Conservation (phyloP, 2,113 vertebrate genomes). For the Isichthys henryi region DNA sequence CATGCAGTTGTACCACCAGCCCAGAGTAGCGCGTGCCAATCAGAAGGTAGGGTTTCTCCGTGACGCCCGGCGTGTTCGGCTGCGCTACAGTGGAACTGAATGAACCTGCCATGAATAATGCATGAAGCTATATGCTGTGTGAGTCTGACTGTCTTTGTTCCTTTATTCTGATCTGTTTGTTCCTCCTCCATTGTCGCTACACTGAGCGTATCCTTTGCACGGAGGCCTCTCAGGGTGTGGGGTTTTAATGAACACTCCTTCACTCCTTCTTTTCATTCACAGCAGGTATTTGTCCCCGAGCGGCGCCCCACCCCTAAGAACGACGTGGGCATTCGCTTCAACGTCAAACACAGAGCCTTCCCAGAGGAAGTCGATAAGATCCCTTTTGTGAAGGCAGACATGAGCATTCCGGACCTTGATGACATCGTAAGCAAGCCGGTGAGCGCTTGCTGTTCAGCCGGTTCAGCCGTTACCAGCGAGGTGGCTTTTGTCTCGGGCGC, state of each 20-base stretch:
- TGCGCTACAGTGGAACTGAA: background rate
- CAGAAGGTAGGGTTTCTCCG: constrained; percentile 69
- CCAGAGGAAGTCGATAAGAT: constrained; percentile 96
- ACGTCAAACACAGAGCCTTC: constrained; percentile 86
- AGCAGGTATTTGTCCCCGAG: constrained; percentile 85
- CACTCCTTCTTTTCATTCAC: constrained; percentile 27
- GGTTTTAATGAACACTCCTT: background rate
- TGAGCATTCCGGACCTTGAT: constrained; percentile 92
- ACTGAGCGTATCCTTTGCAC: background rate
- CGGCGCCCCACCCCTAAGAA: constrained; percentile 78
- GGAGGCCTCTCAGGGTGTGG: background rate
- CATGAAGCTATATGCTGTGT: background rate
- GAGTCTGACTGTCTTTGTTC: background rate
- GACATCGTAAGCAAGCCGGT: constrained; percentile 91
- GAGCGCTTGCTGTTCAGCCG: constrained; percentile 34
- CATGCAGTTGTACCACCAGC: constrained; percentile 90
- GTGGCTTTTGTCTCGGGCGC: background rate
- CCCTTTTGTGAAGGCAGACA: constrained; percentile 89
- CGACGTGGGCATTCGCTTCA: constrained; percentile 79
- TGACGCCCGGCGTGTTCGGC: background rate
- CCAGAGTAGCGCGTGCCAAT: constrained; percentile 85
- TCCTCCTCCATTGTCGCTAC: background rate
- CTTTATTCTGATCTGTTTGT: background rate
- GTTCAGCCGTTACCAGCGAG: background rate
- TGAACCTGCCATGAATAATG: background rate